phyloP scores from a whole-genome alignment of 1,140 invertebrate species.

The Glossosoma conforme region DNA sequence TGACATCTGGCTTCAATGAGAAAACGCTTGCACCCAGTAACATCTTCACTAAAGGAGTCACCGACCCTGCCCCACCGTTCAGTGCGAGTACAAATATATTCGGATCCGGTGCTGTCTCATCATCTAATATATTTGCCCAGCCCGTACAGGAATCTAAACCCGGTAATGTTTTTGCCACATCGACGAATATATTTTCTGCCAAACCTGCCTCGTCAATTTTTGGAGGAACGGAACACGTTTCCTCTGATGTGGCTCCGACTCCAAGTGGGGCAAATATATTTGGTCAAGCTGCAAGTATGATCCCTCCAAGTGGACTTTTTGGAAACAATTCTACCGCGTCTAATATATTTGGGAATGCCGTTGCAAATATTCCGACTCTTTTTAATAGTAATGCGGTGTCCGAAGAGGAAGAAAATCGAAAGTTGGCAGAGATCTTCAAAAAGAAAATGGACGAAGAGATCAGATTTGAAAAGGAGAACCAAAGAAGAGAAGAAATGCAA shows the following conservation, averaged over 20 bases:
- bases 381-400: slow-evolving; percentile 25
- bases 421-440: slow-evolving; percentile 32
- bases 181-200: not conserved
- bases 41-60: slow-evolving; percentile 29
- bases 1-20: not conserved
- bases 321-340: slow-evolving; percentile 2
- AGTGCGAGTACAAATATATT: slow-evolving; percentile 5
- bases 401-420: slow-evolving; percentile 21
- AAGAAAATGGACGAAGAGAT: slow-evolving; percentile 35
- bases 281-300: no score
- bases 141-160: not conserved
- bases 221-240: no score
- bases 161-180: slow-evolving; percentile 3
- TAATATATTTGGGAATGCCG: slow-evolving; percentile 23
- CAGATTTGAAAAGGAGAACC: slow-evolving; percentile 37
- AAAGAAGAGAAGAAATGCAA: slow-evolving; percentile 37
- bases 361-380: slow-evolving; percentile 8
- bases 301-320: no score
- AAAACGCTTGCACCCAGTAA: slow-evolving; percentile 32
- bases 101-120: slow-evolving; percentile 17
- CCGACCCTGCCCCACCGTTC: not conserved
- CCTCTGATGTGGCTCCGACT: no score
- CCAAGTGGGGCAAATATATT: no score
- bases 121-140: slow-evolving; percentile 18
- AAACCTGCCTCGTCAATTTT: slow-evolving; percentile 7